Evolutionary conservation across 2,797 vertebrate species (phyloP), one percentile per base, ranked within the genome.

Genomic region (Rhabdomys pumilio): DNA sequence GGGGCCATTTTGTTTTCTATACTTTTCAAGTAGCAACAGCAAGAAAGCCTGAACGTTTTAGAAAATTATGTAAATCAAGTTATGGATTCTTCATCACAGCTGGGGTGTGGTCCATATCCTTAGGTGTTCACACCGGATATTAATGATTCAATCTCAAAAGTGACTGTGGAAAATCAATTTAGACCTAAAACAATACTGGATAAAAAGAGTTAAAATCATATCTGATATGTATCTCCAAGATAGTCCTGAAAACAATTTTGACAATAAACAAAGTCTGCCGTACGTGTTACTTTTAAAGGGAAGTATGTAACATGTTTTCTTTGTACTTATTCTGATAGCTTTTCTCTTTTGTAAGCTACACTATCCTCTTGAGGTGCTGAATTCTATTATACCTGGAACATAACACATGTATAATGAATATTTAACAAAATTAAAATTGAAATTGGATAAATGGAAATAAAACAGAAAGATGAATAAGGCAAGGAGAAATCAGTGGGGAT

Each of bases 351-450:
- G 47, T 83, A 80, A 92, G 88, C 53, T 65, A 7, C 50, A 34
- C 61, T 95, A 44, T 82, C 38, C 72, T 91, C 83, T 87, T 73
- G 59, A 95, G 83, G 83, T 90, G 92, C 80, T 80, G 47, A 77
- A 95, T 95, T 96, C 38, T 86, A 63, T 90, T 69, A 77, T 85
- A 89, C 75, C n/a, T 89, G 41, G 3, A 93, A 89, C 72, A 50
- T 57, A 96, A 87, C 47, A 81, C 57, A n/a, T 84, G 59, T 94
- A 81, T 93, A 89, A 91, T 89, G 76, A 96, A 81, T 90, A 92
- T 95, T 96, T 92, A 95, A 83, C 69, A 96, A 89, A 95, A 94
- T 94, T 95, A 69, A 94, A 93, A 94, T 79, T 57, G 77, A 94
- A 95, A 96, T 91, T 50, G 67, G 31, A 90, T 93, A 57, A 81